Percentiles rank a stretch among this genome's conserved stretches.
These are phyloP conservation scores for Gadus macrocephalus DNA, from an alignment of 2,113 vertebrate species.

Conservation along the genomic window DNA sequence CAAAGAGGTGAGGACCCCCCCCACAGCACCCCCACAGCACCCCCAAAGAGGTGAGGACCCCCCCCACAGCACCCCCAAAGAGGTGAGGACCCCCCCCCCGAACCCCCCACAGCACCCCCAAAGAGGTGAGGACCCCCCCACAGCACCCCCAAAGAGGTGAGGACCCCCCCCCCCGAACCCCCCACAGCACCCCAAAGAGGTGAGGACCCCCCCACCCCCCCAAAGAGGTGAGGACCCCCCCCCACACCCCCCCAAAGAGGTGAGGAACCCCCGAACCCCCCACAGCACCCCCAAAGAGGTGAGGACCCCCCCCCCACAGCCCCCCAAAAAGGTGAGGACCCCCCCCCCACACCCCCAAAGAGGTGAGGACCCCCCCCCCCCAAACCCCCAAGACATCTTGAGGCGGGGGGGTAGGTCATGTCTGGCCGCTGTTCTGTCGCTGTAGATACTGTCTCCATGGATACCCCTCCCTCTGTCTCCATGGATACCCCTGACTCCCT, in stretches of 20 bases:
- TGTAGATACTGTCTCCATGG: no score
- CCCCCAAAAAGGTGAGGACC: no score
- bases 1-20: no score
- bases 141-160: no score
- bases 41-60: slow-evolving; percentile 90
- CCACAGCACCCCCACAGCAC: slow-evolving; percentile 83
- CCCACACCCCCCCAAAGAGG: slow-evolving; percentile 84
- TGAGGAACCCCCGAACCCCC: slow-evolving; percentile 72
- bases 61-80: slow-evolving; percentile 87
- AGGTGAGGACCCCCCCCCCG: slow-evolving; percentile 64
- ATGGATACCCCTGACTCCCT: not conserved
- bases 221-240: slow-evolving; percentile 88
- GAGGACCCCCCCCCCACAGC: slow-evolving; percentile 35
- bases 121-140: slow-evolving; percentile 83
- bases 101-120: slow-evolving; percentile 84
- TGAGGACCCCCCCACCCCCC: no score
- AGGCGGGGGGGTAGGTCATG: no score
- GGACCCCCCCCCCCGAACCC: slow-evolving; percentile 38
- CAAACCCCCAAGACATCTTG: no score
- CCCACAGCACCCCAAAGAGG: slow-evolving; percentile 85
- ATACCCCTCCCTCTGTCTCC: no score
- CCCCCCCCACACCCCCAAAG: no score
- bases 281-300: slow-evolving; percentile 95
- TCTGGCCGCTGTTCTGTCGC: no score
- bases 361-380: no score